Base-by-base conservation (phyloP, 2,888 invertebrate species). In the Norana najaformis region DNA sequence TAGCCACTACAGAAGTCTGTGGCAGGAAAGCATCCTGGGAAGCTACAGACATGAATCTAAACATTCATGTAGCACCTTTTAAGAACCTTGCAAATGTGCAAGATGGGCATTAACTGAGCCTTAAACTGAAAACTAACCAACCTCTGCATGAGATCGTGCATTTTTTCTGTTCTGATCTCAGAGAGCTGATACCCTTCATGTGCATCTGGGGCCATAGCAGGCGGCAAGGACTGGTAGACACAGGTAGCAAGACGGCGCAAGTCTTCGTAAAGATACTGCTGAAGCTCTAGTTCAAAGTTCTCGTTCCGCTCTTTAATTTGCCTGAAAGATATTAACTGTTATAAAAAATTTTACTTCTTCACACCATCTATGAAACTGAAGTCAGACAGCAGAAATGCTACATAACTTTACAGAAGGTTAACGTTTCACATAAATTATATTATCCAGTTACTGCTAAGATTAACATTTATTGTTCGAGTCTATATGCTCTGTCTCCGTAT, bases 281-380 rank as follows among this genome's bases (percentile, higher is more conserved):
- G 83, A 83, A 83, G 83, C 83, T 83, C 83, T 83, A 34, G 83
- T 83, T 83, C 83, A 35, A 83, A 83, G 83, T 34, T 83, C 36
- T 83, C 83, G 34, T 83, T 83, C 83, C 34, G 83, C 83, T 83
- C 83, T 83, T 83, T 83, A 18, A 83, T 83, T 83, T 83, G 83
- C 36, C 83, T 83, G 53, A 83, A 18, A 88, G 37, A 38, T 34
- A n/a, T 88, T 20, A 88, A 34, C 39, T 14, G n/a, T 53, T 30
- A 53, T 53, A 53, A 23, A 53, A 30, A 53, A 30, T 30, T 30
- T 23, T 30, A 53, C 4, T 13, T 11, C 3, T 30, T 53, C 11
- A 53, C 30, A 53, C 30, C 53, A 53, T 53, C 53, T 53, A 30
- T 53, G 18, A 41, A 53, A 53, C 3, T 53, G 53, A 53, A 53